Evolutionary conservation across 1,140 invertebrate genomes (phyloP), one percentile per base, ranked within the genome.

Genomic region (Papilio aristodemus): DNA sequence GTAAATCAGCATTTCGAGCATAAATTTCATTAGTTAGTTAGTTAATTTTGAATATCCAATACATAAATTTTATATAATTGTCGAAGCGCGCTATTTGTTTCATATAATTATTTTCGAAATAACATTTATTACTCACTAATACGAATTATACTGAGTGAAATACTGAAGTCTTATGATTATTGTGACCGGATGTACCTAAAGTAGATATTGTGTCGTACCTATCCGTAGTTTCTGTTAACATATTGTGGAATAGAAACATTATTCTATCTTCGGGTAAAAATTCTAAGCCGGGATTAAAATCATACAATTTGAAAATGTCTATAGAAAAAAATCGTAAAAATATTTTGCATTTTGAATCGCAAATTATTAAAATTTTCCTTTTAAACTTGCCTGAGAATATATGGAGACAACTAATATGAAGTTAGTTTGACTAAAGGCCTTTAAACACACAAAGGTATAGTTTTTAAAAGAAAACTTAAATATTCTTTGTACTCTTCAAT

Each of bases 391-490:
- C 11, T 3, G 19, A 54, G 10, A 14, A 54, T 11, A 50, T 17
- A 54, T 9, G 22, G 3, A 11, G 11, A 54, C 19, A 22, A 54
- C 6, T 6, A 54, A 25, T 10, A 22, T 54, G 46, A 22, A 54
- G 19, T 54, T 10, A 54, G 43, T 46, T 46, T 46, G 46, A 54
- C 46, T 54, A 54, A 54, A 54, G 46, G 46, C 46, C 19, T 11
- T 54, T 54, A 54, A 54, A 54, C 46, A 54, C 46, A 54, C 9
- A 54, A 54, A 54, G 46, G 46, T 54, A 54, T 13, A 54, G 46
- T 54, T 54, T 22, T 25, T 11, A 13, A 54, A 54, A 22, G 46
- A 25, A 54, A 54, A 54, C 46, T 54, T 54, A 54, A 54, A 54
- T 54, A 54, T 54, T 54, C 46, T 54, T 54, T 54, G 46, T 54